phyloP scores from a whole-genome alignment of 2,888 invertebrate species.

The Nemotelus pantherinus region DNA sequence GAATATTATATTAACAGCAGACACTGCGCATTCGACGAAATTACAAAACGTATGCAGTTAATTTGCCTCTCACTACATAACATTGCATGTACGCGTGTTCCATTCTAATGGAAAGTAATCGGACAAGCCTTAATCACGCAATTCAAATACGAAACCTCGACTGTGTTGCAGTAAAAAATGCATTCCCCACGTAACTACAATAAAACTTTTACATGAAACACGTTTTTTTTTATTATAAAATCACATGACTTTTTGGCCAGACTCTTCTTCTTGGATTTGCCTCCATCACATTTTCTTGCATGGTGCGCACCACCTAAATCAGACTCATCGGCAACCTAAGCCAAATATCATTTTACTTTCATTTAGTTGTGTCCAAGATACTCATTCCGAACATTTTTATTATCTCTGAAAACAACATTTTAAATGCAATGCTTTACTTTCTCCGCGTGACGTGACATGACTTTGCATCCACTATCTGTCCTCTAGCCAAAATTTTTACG shows the following conservation, averaged over 20 bases:
- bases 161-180: background rate
- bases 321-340: conserved; percentile 8
- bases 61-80: background rate
- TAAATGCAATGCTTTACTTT: conserved; percentile 18
- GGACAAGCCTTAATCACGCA: background rate
- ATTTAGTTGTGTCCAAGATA: conserved; percentile 12
- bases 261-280: background rate
- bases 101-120: background rate
- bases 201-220: background rate
- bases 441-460: conserved; percentile 16
- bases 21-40: background rate
- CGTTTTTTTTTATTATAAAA: background rate
- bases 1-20: too few relatives aligned
- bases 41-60: background rate
- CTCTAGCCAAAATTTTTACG: background rate
- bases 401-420: conserved; percentile 1
- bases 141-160: background rate
- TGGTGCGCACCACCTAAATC: background rate
- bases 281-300: background rate
- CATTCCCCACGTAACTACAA: background rate
- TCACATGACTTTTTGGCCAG: background rate
- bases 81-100: background rate
- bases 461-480: background rate
- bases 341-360: conserved; percentile 24
- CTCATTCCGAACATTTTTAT: background rate